Percentiles rank a stretch among this genome's conserved stretches.
Conservation (phyloP, 2,113 vertebrate genomes). For the Thamnaconus septentrionalis region DNA sequence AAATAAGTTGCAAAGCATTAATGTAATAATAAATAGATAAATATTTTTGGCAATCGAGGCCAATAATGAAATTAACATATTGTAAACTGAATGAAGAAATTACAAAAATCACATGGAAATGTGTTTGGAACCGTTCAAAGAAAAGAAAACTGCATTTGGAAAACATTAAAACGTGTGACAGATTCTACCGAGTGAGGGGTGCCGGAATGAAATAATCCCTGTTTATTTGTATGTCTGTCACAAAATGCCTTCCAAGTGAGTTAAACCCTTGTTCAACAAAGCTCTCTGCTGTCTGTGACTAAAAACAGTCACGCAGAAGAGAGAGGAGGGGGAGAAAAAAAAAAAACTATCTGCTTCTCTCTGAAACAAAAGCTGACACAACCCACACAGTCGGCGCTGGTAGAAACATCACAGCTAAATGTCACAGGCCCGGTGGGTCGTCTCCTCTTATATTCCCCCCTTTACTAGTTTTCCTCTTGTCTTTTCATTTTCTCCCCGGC, state of each 20-base stretch:
- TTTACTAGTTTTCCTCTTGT: conserved; percentile 13
- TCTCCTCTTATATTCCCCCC: conserved; percentile 32
- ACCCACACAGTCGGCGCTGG: conserved; percentile 47
- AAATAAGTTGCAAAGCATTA: too few relatives aligned
- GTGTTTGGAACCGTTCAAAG: too few relatives aligned
- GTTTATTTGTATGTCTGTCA: too few relatives aligned
- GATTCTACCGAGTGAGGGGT: too few relatives aligned
- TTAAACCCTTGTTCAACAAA: conserved; percentile 37
- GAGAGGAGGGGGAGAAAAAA: not conserved
- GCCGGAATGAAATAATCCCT: too few relatives aligned
- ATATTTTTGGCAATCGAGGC: too few relatives aligned
- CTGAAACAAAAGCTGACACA: conserved; percentile 58
- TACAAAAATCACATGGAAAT: too few relatives aligned
- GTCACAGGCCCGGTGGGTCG: conserved; percentile 63
- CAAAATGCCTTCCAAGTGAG: not conserved
- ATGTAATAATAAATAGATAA: too few relatives aligned
- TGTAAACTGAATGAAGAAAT: too few relatives aligned
- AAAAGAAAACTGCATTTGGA: too few relatives aligned
- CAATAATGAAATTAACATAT: too few relatives aligned
- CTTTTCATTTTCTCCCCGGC: not conserved
- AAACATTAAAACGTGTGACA: too few relatives aligned
- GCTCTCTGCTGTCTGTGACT: conserved; percentile 55
- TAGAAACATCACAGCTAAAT: conserved; percentile 61
- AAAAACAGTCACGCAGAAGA: conserved; percentile 39
- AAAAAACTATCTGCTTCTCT: conserved; percentile 58